A percentile compares a stretch with the other conserved stretches of the same genome.
Evolutionary conservation across 2,113 vertebrate genomes (phyloP).

Genomic region (Hippocampus mohnikei): DNA sequence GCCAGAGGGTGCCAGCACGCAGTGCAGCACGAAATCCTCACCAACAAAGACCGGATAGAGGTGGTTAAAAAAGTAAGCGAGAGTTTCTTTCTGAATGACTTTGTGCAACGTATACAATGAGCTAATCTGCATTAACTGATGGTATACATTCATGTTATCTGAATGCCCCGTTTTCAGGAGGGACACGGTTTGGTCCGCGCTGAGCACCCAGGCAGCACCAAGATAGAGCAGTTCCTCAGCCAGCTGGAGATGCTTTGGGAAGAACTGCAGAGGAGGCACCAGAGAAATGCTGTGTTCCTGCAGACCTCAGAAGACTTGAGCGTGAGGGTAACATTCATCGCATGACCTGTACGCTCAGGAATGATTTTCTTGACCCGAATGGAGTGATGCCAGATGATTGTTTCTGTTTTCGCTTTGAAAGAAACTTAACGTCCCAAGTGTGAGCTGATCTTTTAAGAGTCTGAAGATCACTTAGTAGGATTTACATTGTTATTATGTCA

Average conservation of each 20-base stretch:
- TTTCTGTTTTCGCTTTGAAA: constrained; percentile 32
- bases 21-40: constrained; percentile 69
- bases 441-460: neutral
- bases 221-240: constrained; percentile 76
- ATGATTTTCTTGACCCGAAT: constrained; percentile 24
- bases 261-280: constrained; percentile 79
- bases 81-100: constrained; percentile 17
- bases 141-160: constrained; percentile 12
- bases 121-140: constrained; percentile 8
- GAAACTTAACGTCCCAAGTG: constrained; percentile 7
- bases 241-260: constrained; percentile 82
- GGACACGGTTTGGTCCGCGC: constrained; percentile 43
- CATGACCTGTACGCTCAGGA: constrained; percentile 9
- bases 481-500: neutral
- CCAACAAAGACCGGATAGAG: constrained; percentile 62
- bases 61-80: constrained; percentile 66
- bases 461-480: neutral
- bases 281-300: constrained; percentile 73
- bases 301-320: constrained; percentile 76
- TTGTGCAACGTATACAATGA: constrained; percentile 21
- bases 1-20: constrained; percentile 56
- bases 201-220: constrained; percentile 59
- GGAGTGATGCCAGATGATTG: constrained; percentile 34
- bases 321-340: constrained; percentile 58
- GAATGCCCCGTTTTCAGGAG: constrained; percentile 51